A percentile compares a stretch with the other conserved stretches of the same genome.
Evolutionary conservation across 2,797 vertebrate species (phyloP).

Genomic region (Tenualosa ilisha): DNA sequence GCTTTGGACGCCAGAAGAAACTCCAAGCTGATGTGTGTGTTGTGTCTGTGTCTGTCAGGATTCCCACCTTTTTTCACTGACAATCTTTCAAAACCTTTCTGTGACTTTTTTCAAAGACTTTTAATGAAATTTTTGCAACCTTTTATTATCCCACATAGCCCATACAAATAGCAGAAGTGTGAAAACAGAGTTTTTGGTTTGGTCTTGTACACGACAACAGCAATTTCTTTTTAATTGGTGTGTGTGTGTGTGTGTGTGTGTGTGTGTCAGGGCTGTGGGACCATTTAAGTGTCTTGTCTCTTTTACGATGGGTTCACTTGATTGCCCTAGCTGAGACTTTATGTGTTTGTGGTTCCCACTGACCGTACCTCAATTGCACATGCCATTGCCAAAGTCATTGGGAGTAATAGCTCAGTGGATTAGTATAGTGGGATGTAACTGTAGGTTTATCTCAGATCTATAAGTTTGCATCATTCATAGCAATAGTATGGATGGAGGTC

Average conservation of each 20-base stretch:
- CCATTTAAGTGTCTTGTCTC: background rate
- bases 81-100: no score
- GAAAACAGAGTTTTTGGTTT: background rate
- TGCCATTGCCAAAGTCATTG: background rate
- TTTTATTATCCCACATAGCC: no score
- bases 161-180: background rate
- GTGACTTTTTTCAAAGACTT: no score
- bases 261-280: background rate
- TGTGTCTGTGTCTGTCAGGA: background rate
- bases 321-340: background rate
- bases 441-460: background rate
- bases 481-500: background rate
- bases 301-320: background rate
- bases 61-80: no score
- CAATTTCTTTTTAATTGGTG: background rate
- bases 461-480: slow-evolving; percentile 10
- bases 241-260: background rate
- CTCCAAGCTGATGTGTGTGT: background rate
- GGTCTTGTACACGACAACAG: no score
- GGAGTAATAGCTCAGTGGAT: background rate
- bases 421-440: background rate
- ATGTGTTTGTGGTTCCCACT: background rate
- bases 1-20: background rate
- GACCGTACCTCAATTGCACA: background rate
- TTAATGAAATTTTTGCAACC: no score